These are phyloP conservation scores for Pogonocherus hispidulus DNA, from an alignment of 2,888 invertebrate species.

Conservation along the genomic window DNA sequence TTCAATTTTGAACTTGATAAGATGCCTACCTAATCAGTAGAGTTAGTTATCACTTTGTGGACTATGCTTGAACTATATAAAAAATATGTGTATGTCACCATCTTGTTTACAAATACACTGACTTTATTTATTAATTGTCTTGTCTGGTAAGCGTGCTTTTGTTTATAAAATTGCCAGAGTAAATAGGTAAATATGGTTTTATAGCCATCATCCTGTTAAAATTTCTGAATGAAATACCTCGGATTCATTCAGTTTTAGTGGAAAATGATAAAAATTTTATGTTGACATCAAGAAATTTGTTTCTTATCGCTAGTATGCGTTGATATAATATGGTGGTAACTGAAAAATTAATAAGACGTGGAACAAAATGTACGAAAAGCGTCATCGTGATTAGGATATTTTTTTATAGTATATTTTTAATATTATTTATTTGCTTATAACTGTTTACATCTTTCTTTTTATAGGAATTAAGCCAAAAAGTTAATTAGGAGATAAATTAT, in stretches of 20 bases:
- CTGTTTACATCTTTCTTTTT: no score
- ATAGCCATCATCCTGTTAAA: constrained; percentile 22
- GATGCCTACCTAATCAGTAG: no score
- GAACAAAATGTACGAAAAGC: no score
- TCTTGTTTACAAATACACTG: background rate
- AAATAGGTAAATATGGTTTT: constrained; percentile 20
- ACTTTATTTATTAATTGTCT: background rate
- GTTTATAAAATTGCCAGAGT: constrained; percentile 15
- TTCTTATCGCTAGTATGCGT: background rate
- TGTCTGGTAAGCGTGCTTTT: constrained; percentile 23
- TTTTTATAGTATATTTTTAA: no score
- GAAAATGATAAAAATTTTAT: background rate
- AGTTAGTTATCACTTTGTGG: background rate
- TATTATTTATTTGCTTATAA: no score
- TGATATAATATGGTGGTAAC: background rate
- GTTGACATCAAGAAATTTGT: background rate
- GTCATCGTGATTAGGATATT: no score
- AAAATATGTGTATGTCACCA: background rate
- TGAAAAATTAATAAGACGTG: no score
- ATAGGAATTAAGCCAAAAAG: no score
- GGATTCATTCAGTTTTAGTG: constrained; percentile 3
- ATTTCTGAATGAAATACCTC: constrained; percentile 4
- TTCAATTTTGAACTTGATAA: no score
- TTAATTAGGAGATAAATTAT: no score
- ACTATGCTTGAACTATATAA: constrained; percentile 1